phyloP scores from a whole-genome alignment of 2,113 vertebrate genomes.

The rabbit (Oryctolagus cuniculus) region mOryCun1.1 NC_091433.1:121841501-121842000 shows the following conservation, averaged over 20 bases:
- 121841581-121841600: constrained; percentile 32
- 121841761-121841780: constrained; percentile 56
- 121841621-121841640: constrained; percentile 49
- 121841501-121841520: neutral
- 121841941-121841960: constrained; percentile 41
- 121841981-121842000: constrained; percentile 49
- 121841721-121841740: constrained; percentile 49
- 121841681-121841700: constrained; percentile 48
- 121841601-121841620: constrained; percentile 53
- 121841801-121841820: constrained; percentile 63
- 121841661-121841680: constrained; percentile 41
- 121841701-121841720: neutral
- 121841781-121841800: neutral
- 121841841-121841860: constrained; percentile 65
- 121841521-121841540: neutral
- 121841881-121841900: constrained; percentile 78
- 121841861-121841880: constrained; percentile 63
- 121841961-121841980: constrained; percentile 41
- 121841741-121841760: constrained; percentile 72
- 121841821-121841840: constrained; percentile 71
- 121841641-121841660: constrained; percentile 26
- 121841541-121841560: neutral
- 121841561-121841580: neutral
- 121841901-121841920: constrained; percentile 49
- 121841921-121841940: constrained; percentile 56